Evolutionary conservation across 2,113 vertebrate genomes (phyloP), one percentile per base, ranked within the genome.

Genomic region (Salvator merianae): DNA sequence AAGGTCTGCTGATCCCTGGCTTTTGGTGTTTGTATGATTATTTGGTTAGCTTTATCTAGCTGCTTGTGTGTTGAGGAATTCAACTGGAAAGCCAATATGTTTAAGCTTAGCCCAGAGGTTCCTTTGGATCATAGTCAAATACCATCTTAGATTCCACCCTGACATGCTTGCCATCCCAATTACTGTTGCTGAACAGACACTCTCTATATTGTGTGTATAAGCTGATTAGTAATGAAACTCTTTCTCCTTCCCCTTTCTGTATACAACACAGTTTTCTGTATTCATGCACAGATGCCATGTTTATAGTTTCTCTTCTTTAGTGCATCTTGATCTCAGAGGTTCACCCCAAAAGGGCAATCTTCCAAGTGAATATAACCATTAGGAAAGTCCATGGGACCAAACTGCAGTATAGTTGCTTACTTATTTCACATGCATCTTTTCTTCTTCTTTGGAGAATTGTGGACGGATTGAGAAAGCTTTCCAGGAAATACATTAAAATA

Each of bases 401-500:
- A 2, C 82, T 91, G 79, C 80, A 82, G 30, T 5, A 40, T 91
- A 88, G 83, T 83, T 92, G 73, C 74, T 88, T 88, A 88, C 90
- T 88, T 88, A 77, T 43, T 38, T 79, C 30, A 24, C 72, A 63
- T 59, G 20, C 4, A 59, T 22, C 1, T 36, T 79, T 65, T 92
- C 85, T 72, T 89, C 40, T 93, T 85, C 55, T 87, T 92, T 82
- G 76, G 79, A 73, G 83, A 50, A 40, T 72, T 75, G 63, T 77
- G 59, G 84, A 91, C 90, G 43, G 14, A 72, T 82, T 62, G 2
- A 85, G 76, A 73, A 72, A 69, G 22, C 80, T 89, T 84, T 83
- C 79, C 30, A 89, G 86, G 85, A 90, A 86, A 62, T 91, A n/a
- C 5, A 75, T 66, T 6, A 16, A 63, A 84, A 30, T 86, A 88